Base-by-base conservation (phyloP, 2,797 vertebrate species). In the Chaunax sp. region DNA sequence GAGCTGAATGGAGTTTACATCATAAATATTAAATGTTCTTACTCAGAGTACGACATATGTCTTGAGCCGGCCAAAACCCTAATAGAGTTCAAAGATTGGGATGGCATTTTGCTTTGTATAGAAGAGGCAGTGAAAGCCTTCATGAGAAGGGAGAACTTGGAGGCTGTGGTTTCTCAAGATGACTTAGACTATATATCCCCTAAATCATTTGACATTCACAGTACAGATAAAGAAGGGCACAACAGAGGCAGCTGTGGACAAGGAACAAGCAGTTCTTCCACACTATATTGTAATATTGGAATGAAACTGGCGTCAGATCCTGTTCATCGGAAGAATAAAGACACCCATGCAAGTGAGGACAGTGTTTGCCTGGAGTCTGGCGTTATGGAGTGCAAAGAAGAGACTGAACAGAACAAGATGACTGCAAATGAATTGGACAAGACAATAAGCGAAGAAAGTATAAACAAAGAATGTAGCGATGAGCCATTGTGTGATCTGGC, bases 51-150 rank as follows among this genome's bases (percentile, higher is more conserved):
- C 70, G 98, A 99, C 69, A 89, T 99, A 54, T 96, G 95, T 82
- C 88, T 98, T 35, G 97, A 99, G 73, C 97, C 98, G 66, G 91
- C 95, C 62, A 99, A 99, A 92, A 97, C 96, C 53, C 87, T 99
- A 16, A 96, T 99, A 51, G 98, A 99, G 85, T 99, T 99, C 86
- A 96, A 93, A 87, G 95, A 96, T 75, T 99, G 98, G 98, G 94
- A 96, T 72, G 81, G 84, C 47, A 72, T 97, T 75, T 81, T 97
- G 68, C 63, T 86, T 56, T 97, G 96, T 37, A 2, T 98, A 62
- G 96, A 98, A 64, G 95, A 96, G 85, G 95, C 95, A 41, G 88
- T 98, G 2, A 96, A 94, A 88, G 69, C 35, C 14, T 98, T 98
- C 83, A 92, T 98, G 64, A 93, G 91, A 70, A 93, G 74, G 81